phyloP scores from a whole-genome alignment of 2,113 vertebrate species.

The Calypte anna region DNA sequence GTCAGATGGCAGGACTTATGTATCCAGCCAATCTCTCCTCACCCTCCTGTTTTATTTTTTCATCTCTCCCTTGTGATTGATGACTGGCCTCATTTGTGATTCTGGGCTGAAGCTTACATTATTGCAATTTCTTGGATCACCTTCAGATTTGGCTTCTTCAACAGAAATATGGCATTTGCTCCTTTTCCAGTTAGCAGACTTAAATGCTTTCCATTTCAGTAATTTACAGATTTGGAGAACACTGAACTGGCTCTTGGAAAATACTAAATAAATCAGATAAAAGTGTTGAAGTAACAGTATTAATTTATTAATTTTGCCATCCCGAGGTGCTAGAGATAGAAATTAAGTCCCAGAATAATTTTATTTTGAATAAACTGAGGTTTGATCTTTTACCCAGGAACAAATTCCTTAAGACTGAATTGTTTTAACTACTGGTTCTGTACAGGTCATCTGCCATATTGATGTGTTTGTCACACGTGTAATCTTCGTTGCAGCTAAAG shows the following conservation, averaged over 20 bases:
- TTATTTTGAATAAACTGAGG: neutral
- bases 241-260: constrained; percentile 7
- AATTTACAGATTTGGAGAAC: neutral
- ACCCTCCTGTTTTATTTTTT: neutral
- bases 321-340: neutral
- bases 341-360: neutral
- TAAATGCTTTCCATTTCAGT: constrained; percentile 17
- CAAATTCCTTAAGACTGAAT: neutral
- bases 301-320: neutral
- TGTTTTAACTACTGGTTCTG: neutral
- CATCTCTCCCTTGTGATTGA: neutral
- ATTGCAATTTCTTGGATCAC: constrained; percentile 20
- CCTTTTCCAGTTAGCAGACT: neutral
- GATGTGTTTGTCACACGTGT: neutral
- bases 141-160: constrained; percentile 33
- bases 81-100: neutral
- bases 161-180: neutral
- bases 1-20: neutral
- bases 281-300: neutral
- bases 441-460: neutral
- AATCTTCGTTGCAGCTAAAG: neutral
- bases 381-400: constrained; percentile 27
- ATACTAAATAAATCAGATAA: neutral
- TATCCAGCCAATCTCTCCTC: neutral
- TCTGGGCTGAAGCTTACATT: neutral